Evolutionary conservation across 2,797 vertebrate species (phyloP).

Genomic region (Spheniscus humboldti): DNA sequence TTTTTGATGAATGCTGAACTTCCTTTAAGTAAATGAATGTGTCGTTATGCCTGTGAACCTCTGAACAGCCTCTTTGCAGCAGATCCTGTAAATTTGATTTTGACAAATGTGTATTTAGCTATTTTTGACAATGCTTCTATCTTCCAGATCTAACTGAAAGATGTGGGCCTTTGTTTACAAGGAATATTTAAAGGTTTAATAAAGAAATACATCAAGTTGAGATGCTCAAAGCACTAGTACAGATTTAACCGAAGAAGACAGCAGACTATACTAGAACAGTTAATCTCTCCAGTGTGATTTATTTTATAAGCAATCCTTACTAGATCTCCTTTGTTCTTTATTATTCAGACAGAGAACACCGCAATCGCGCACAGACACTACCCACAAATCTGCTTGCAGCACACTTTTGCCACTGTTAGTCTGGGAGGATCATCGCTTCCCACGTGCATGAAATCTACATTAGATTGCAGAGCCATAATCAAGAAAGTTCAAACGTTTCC

Average conservation of each 20-base stretch:
- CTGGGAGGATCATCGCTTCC: background rate
- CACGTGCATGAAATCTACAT: background rate
- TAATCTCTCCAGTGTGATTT: background rate
- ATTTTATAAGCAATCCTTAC: background rate
- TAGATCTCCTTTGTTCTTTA: conserved; percentile 13
- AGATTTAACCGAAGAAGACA: background rate
- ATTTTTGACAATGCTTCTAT: background rate
- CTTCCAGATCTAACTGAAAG: background rate
- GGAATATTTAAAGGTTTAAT: conserved; percentile 9
- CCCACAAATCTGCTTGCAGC: background rate
- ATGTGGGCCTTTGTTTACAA: background rate
- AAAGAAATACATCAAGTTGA: background rate
- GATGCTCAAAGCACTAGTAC: background rate
- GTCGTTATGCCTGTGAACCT: background rate
- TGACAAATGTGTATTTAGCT: background rate
- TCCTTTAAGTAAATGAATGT: background rate
- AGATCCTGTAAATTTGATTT: background rate
- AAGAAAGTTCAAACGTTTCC: conserved; percentile 18
- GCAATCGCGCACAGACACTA: background rate
- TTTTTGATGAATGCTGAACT: background rate
- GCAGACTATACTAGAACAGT: background rate
- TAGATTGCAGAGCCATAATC: background rate
- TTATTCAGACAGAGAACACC: background rate
- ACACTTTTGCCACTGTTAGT: background rate
- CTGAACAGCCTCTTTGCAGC: background rate